Percentiles rank a stretch among this genome's conserved stretches.
These are phyloP conservation scores for Ennomos fuscantarius DNA, from an alignment of 2,888 invertebrate species.

Conservation along the genomic window DNA sequence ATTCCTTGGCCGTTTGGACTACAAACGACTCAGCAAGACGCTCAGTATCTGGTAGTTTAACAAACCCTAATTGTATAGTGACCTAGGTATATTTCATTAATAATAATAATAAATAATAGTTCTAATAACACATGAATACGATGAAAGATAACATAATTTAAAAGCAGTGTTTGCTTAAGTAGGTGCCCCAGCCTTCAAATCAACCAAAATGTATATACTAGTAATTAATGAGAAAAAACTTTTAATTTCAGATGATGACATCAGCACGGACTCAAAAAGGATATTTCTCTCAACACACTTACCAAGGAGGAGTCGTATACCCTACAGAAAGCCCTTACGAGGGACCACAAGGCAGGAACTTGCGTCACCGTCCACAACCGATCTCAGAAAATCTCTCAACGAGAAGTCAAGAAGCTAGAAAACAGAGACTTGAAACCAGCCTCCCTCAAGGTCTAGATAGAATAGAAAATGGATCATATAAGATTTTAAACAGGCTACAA, in stretches of 20 bases:
- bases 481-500: constrained; percentile 21
- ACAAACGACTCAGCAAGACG: no score
- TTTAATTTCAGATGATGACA: constrained; percentile 33
- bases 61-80: no score
- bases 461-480: constrained; percentile 29
- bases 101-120: no score
- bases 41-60: no score
- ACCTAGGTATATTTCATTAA: no score
- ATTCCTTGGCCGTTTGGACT: no score
- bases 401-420: constrained; percentile 23
- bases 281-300: constrained; percentile 21
- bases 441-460: constrained; percentile 21
- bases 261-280: constrained; percentile 30
- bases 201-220: no score
- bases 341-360: constrained; percentile 15
- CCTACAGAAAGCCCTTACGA: constrained; percentile 15
- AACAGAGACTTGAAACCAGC: constrained; percentile 27
- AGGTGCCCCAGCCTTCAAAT: no score
- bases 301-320: constrained; percentile 15
- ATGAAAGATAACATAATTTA: no score
- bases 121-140: no score
- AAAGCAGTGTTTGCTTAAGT: no score
- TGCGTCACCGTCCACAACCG: constrained; percentile 9
- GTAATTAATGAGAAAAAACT: not conserved
- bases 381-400: constrained; percentile 13